Evolutionary conservation across 2,888 invertebrate genomes (phyloP).

Genomic region (Orchesella flavescens): DNA sequence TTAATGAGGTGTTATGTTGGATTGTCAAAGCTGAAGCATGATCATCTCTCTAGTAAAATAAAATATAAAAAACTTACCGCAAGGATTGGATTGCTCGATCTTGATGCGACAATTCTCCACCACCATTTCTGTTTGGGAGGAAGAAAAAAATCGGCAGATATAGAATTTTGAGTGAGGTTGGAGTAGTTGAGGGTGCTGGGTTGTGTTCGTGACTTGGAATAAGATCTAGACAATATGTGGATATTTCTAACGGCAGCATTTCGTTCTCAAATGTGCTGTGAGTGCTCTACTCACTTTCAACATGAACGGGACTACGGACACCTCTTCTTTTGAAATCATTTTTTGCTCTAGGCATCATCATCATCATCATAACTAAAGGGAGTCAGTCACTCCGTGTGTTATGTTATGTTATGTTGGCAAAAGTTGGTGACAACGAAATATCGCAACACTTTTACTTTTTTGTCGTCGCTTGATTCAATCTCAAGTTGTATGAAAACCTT

Average conservation of each 20-base stretch:
- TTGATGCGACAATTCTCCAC: too few relatives aligned
- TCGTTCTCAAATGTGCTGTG: background rate
- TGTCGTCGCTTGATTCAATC: background rate
- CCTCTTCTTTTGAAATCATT: background rate
- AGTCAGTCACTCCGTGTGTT: background rate
- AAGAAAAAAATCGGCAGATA: conserved; percentile 37
- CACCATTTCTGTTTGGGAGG: background rate
- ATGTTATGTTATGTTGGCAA: background rate
- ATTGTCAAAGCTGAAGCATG: too few relatives aligned
- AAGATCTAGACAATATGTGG: conserved; percentile 23
- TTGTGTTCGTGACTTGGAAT: conserved; percentile 57
- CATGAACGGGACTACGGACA: background rate
- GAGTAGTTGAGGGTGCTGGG: too few relatives aligned
- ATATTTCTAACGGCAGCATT: background rate
- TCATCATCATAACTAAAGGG: background rate
- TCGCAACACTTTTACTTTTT: background rate
- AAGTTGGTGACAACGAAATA: background rate
- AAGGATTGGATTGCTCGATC: too few relatives aligned
- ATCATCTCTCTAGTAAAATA: too few relatives aligned
- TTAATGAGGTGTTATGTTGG: conserved; percentile 35
- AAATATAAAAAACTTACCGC: too few relatives aligned
- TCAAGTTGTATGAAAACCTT: background rate
- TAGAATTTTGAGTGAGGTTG: conserved; percentile 45
- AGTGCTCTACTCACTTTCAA: background rate
- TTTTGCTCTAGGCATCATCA: background rate